Evolutionary conservation across 1,140 invertebrate genomes (phyloP).

Genomic region (Drosophila nannoptera): DNA sequence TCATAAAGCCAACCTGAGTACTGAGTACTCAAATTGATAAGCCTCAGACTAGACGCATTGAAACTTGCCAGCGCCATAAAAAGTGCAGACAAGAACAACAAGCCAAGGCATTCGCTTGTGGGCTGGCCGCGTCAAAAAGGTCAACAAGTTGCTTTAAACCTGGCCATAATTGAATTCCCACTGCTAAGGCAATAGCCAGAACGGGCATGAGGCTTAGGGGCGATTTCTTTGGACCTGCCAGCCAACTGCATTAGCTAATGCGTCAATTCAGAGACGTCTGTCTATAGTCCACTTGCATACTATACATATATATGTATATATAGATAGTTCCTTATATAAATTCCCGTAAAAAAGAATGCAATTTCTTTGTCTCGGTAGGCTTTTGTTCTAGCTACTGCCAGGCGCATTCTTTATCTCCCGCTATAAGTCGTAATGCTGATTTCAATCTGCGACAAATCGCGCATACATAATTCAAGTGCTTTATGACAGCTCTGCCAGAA

Average conservation of each 20-base stretch:
- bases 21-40: conserved; percentile 44
- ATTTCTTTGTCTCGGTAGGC: conserved; percentile 18
- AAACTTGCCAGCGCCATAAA: conserved; percentile 38
- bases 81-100: conserved; percentile 52
- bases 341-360: background rate
- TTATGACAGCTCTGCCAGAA: conserved; percentile 29
- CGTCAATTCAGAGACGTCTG: background rate
- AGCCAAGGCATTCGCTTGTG: conserved; percentile 36
- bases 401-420: conserved; percentile 38
- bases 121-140: conserved; percentile 40
- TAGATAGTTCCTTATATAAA: background rate
- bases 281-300: no score
- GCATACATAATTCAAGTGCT: conserved; percentile 20
- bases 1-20: conserved; percentile 47
- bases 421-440: conserved; percentile 18
- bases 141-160: conserved; percentile 55
- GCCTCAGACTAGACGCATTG: conserved; percentile 2
- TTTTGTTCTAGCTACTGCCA: conserved; percentile 14
- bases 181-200: conserved; percentile 17
- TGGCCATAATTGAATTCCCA: conserved; percentile 41
- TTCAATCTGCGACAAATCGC: conserved; percentile 36
- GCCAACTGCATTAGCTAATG: conserved; percentile 4
- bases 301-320: background rate
- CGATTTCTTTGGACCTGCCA: conserved; percentile 1
- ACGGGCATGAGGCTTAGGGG: conserved; percentile 7